A percentile compares a stretch with the other conserved stretches of the same genome.
These are phyloP conservation scores for Smithornis capensis DNA, from an alignment of 2,113 vertebrate species.

Conservation along the genomic window DNA sequence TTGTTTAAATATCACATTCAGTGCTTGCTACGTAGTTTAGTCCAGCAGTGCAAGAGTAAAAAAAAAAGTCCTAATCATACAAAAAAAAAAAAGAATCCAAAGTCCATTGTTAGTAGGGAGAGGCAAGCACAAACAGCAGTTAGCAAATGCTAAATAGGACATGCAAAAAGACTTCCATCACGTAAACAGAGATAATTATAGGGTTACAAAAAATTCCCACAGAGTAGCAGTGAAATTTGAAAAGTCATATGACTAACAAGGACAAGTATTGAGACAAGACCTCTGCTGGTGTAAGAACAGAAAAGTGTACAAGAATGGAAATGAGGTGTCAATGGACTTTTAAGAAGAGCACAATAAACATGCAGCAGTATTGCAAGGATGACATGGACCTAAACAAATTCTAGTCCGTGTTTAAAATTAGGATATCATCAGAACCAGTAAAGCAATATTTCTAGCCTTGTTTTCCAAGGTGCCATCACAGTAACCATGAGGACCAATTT, in stretches of 20 bases:
- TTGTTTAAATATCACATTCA: background rate
- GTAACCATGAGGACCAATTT: background rate
- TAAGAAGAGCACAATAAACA: background rate
- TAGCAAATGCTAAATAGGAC: slow-evolving; percentile 64
- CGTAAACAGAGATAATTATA: slow-evolving; percentile 65
- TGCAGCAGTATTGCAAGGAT: background rate
- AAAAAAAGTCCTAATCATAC: slow-evolving; percentile 33
- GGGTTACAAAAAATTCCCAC: slow-evolving; percentile 58
- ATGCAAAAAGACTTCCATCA: slow-evolving; percentile 56
- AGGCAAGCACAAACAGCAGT: slow-evolving; percentile 51
- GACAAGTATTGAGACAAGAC: background rate
- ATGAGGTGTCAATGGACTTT: background rate
- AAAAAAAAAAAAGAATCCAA: slow-evolving; percentile 20
- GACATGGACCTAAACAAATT: background rate
- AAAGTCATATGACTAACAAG: background rate
- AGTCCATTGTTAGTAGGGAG: slow-evolving; percentile 54
- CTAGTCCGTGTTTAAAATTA: background rate
- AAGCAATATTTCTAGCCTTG: background rate
- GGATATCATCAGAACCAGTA: background rate
- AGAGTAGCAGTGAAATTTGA: slow-evolving; percentile 29
- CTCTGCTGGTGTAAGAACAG: background rate
- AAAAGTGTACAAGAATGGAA: slow-evolving; percentile 9
- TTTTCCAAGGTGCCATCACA: background rate
- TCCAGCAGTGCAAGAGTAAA: slow-evolving; percentile 25
- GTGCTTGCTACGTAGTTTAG: background rate